These are phyloP conservation scores for Tryphoninae sp. DNA, from an alignment of 2,888 invertebrate genomes.

Conservation along the genomic window DNA sequence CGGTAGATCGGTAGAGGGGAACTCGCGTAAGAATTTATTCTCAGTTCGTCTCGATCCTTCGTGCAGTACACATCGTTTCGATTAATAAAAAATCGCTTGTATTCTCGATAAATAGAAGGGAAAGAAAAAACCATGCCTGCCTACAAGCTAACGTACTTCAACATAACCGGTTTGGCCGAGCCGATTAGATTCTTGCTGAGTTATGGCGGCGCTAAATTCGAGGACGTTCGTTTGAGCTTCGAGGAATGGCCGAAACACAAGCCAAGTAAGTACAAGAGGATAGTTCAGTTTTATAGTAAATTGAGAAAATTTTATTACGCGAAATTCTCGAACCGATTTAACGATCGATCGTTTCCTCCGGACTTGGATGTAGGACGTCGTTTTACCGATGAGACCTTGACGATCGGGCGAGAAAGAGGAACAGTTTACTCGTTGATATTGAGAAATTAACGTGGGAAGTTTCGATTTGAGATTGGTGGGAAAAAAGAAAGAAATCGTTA, in stretches of 20 bases:
- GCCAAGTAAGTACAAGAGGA: conserved; percentile 65
- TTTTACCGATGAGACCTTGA: no score
- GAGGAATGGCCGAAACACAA: conserved; percentile 76
- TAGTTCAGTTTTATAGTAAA: neutral
- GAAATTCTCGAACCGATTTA: neutral
- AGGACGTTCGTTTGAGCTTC: conserved; percentile 77
- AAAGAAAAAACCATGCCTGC: conserved; percentile 66
- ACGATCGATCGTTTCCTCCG: no score
- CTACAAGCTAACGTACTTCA: conserved; percentile 81
- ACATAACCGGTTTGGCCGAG: conserved; percentile 80
- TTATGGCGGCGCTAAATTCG: conserved; percentile 79
- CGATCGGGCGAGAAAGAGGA: neutral
- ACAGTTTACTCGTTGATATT: neutral
- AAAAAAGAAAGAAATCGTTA: neutral
- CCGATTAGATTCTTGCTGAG: conserved; percentile 77
- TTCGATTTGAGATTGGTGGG: neutral
- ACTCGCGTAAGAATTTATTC: no score
- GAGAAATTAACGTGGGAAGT: neutral
- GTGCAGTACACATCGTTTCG: no score
- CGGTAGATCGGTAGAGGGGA: neutral
- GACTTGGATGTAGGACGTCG: no score
- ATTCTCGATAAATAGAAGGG: neutral
- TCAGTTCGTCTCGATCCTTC: no score
- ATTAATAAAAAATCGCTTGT: neutral
- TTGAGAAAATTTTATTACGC: neutral